Base-by-base conservation (phyloP, 64 coral and sea anemone genomes). In the Pocillopora damicornis region DNA sequence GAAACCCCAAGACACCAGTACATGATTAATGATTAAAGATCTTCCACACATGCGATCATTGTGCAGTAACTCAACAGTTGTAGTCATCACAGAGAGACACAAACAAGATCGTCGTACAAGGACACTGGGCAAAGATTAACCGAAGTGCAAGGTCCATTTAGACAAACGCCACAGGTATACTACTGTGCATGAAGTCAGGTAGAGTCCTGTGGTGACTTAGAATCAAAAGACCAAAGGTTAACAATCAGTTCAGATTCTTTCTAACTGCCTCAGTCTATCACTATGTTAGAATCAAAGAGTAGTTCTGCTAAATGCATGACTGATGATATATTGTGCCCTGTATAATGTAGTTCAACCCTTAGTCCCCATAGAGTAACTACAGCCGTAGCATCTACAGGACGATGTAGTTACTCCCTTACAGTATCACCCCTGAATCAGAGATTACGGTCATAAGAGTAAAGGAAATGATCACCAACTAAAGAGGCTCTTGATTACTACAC, bases 181-280 rank as follows among this genome's bases (percentile, higher is more conserved):
- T 85, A 85, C 81, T 73, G 65, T 45, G 67, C 67, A 71, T 71
- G 25, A 71, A 23, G 67, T 71, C 22, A 85, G 38, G 81, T 85
- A 63, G 65, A 12, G 45, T 57, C 81, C 81, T 85, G 64, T 85
- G 64, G 64, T 85, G 81, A 72, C 81, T 71, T 85, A 45, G 81
- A 85, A 85, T 85, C 81, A 85, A 85, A 85, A 85, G 81, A 85
- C 58, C 81, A 85, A 85, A 13, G 65, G 81, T 85, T 85, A 85
- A 85, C 71, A 85, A 85, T 63, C 60, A 61, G 30, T 30, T 14
- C 0, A 15, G 17, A 79, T 51, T 13, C 15, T 5, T 63, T 63
- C 60, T 81, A 15, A 30, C 22, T 34, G 60, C 42, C 42, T 51
- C 30, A 30, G 30, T 30, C 42, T 51, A 4, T 51, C 7, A 2